Conservation (phyloP, 2,888 invertebrate species). For the Halictus ligatus region DNA sequence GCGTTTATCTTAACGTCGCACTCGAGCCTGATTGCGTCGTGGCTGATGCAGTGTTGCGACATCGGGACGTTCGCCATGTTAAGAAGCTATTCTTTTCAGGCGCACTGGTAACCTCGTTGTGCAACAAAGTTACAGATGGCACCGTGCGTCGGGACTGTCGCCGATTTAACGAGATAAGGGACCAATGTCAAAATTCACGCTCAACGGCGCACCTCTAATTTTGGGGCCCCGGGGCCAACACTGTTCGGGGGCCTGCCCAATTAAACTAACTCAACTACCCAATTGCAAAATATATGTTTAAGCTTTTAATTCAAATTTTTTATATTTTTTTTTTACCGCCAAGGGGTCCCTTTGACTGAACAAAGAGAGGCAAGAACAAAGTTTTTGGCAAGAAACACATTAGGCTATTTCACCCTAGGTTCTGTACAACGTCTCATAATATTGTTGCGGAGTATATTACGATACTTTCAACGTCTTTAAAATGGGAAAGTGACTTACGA, state of each 20-base stretch:
- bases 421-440: not conserved
- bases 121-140: slow-evolving; percentile 8
- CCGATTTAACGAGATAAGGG: not conserved
- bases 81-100: not conserved
- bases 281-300: too few relatives aligned
- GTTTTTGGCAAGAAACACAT: too few relatives aligned
- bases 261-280: too few relatives aligned
- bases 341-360: too few relatives aligned
- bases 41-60: slow-evolving; percentile 12
- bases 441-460: not conserved
- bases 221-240: too few relatives aligned
- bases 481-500: slow-evolving; percentile 1
- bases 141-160: not conserved
- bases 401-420: not conserved
- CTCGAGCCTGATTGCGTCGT: slow-evolving; percentile 43
- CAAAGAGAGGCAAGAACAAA: too few relatives aligned
- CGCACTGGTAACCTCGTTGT: not conserved
- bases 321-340: too few relatives aligned
- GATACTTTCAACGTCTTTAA: not conserved
- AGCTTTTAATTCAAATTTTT: too few relatives aligned
- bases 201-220: too few relatives aligned
- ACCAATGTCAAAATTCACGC: not conserved
- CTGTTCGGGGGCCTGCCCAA: too few relatives aligned
- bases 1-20: slow-evolving; percentile 37
- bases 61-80: slow-evolving; percentile 14